Percentiles rank a stretch among this genome's conserved stretches.
Conservation (phyloP, 2,888 invertebrate species). For the Quadroppia sp. region DNA sequence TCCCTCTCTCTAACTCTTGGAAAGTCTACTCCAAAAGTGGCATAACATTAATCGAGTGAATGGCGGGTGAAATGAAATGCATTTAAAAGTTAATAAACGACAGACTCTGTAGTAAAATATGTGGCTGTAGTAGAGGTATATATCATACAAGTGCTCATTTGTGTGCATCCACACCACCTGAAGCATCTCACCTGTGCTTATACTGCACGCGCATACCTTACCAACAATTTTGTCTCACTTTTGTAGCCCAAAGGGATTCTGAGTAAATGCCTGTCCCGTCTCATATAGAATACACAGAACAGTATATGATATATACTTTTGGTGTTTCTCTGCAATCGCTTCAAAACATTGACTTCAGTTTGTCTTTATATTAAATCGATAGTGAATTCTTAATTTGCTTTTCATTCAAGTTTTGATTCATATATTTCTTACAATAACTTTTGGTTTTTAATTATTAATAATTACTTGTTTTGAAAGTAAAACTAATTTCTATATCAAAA, state of each 20-base stretch:
- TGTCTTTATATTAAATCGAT: conserved; percentile 23
- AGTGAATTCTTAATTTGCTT: conserved; percentile 21
- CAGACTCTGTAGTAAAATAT: conserved; percentile 20
- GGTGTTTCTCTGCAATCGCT: conserved; percentile 10
- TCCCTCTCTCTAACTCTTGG: too few species aligned
- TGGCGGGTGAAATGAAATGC: conserved; percentile 33
- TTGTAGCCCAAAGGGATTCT: conserved; percentile 14
- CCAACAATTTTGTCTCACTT: conserved; percentile 34
- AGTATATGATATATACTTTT: neutral
- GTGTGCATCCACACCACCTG: conserved; percentile 20
- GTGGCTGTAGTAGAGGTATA: conserved; percentile 10
- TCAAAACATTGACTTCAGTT: conserved; percentile 22
- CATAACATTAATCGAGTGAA: conserved; percentile 34
- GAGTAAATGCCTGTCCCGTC: neutral
- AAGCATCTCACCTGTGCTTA: conserved; percentile 34
- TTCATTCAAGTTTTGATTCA: conserved; percentile 32
- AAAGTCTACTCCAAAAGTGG: conserved; percentile 1
- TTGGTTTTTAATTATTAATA: neutral
- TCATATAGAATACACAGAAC: neutral
- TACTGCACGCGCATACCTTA: conserved; percentile 33
- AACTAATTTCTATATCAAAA: conserved; percentile 19
- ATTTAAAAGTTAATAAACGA: conserved; percentile 36
- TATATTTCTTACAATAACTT: conserved; percentile 7
- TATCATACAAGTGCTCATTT: neutral
- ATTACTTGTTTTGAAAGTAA: neutral